Conservation (phyloP, 2,113 vertebrate species). For the Egretta garzetta region DNA sequence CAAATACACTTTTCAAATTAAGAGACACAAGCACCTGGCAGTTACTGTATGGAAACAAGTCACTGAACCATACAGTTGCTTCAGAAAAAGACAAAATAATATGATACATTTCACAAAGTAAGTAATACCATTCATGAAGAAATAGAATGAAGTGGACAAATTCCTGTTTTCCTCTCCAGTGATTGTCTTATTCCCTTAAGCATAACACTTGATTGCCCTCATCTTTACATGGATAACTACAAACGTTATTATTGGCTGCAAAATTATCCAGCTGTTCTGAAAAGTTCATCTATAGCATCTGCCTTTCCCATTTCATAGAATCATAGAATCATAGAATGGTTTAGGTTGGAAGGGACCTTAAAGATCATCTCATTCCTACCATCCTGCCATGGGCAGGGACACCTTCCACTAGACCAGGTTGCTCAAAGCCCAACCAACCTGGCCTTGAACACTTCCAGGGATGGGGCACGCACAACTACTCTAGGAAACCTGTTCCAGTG, state of each 20-base stretch:
- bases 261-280: not conserved
- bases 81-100: not conserved
- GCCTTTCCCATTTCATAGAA: not conserved
- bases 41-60: not conserved
- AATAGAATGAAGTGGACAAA: not conserved
- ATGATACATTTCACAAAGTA: not conserved
- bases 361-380: too few relatives aligned
- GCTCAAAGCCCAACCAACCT: too few relatives aligned
- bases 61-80: not conserved
- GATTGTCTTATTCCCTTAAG: not conserved
- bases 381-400: too few relatives aligned
- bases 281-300: not conserved
- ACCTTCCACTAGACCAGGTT: too few relatives aligned
- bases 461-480: too few relatives aligned
- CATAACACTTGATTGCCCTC: not conserved
- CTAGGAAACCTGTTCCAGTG: too few relatives aligned
- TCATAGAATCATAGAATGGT: too few relatives aligned
- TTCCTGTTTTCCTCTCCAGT: not conserved
- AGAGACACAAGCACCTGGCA: accelerated
- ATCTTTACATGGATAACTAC: not conserved
- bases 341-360: too few relatives aligned
- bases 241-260: not conserved
- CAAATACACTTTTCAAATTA: not conserved
- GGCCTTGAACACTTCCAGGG: too few relatives aligned
- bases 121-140: not conserved